Base-by-base conservation (phyloP, 2,888 invertebrate species). In the Drosophila maculinotata region DNA sequence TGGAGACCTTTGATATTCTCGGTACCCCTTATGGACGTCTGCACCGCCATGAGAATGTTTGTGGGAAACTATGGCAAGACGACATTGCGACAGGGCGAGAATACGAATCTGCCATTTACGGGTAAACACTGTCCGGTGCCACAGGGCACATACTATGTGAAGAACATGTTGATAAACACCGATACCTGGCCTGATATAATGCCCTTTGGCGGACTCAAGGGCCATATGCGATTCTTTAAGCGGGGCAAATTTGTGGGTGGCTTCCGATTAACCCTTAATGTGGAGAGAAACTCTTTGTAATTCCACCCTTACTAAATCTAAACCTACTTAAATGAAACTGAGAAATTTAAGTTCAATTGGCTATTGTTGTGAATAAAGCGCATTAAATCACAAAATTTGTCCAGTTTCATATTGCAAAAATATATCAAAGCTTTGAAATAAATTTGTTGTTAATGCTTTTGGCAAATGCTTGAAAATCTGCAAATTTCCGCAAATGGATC, bases 401-500 rank as follows among this genome's bases (percentile, higher is more conserved):
- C 42, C 33, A 14, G 10, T 26, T 57, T 42, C 56, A 35, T 35
- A 49, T 54, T 28, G 38, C 26, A 39, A 49, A 51, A 31, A 30
- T 15, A 12, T 42, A 33, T 30, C 39, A 17, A 25, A 10, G 35
- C 39, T 42, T 38, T 57, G 17, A 51, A 58, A 58, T 54, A 38
- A 51, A 58, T 64, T 35, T 25, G 45, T 38, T 60, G 58, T 17
- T 63, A 76, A 79, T 65, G 39, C 23, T 14, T 33, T 33, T 42
- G 39, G 26, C 25, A 52, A 62, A 57, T 57, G 48, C 45, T 71
- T 67, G 87, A 58, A 80, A 85, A 72, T 85, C 76, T 72, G 69
- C 31, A 79, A 79, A 79, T 76, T 68, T 66, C 73, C 66, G 66
- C 70, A 82, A 87, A 81, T 75, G 79, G 68, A 86, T 79, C 88